Conservation (phyloP, 2,113 vertebrate genomes). For the Ploceus nigricollis region DNA sequence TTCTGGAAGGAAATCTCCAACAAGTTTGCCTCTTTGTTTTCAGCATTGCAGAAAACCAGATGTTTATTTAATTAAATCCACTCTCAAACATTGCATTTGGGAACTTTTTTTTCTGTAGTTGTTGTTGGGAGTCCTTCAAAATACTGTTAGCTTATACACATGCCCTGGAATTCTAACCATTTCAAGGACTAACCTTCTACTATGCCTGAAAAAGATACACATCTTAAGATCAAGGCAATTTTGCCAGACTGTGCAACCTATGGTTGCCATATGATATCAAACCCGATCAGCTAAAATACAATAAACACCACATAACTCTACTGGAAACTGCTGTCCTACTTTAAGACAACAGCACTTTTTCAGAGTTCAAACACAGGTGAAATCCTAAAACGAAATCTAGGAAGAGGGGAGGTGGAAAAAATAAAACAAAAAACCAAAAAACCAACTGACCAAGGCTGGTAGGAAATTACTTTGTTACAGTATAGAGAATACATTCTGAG, state of each 20-base stretch:
- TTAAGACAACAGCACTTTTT: neutral
- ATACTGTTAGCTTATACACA: neutral
- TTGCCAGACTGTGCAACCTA: neutral
- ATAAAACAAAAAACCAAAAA: no score
- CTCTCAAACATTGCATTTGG: conserved; percentile 28
- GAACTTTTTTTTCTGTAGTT: neutral
- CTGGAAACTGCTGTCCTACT: neutral
- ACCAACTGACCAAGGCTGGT: neutral
- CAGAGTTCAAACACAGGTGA: neutral
- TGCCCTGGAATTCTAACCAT: neutral
- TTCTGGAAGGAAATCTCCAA: conserved; percentile 74
- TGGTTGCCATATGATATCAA: neutral
- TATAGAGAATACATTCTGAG: neutral
- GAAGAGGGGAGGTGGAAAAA: accelerated
- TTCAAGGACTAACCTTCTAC: neutral
- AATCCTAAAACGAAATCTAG: neutral
- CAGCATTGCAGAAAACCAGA: conserved; percentile 70
- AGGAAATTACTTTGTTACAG: neutral
- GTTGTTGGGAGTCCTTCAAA: conserved; percentile 25
- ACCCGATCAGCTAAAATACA: neutral
- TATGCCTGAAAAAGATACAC: neutral
- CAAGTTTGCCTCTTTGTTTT: conserved; percentile 63
- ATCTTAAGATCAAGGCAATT: neutral
- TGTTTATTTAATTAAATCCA: conserved; percentile 76
- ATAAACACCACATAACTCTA: neutral